Percentiles rank a stretch among this genome's conserved stretches.
These are phyloP conservation scores for Chaetura pelagica DNA, from an alignment of 2,113 vertebrate genomes.

Conservation along the genomic window DNA sequence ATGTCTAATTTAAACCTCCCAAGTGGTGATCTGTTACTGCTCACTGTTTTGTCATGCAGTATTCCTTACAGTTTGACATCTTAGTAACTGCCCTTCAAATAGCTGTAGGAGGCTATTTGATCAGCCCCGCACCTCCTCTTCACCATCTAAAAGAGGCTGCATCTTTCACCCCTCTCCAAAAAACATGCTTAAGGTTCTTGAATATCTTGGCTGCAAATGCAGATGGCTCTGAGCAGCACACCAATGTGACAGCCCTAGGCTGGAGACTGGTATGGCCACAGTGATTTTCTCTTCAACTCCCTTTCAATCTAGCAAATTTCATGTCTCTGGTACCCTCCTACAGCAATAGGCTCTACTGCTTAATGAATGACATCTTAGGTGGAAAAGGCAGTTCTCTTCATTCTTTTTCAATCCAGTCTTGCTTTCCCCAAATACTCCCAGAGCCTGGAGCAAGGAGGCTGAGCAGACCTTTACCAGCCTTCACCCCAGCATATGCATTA, in stretches of 20 bases:
- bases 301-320: neutral
- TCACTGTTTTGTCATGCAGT: neutral
- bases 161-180: neutral
- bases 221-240: neutral
- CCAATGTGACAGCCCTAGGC: neutral
- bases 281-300: neutral
- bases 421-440: neutral
- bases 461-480: neutral
- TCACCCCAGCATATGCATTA: neutral
- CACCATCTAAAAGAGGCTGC: neutral
- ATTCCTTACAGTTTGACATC: neutral
- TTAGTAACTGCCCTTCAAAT: neutral
- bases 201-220: neutral
- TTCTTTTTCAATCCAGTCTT: neutral
- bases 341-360: neutral
- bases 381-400: neutral
- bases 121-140: neutral
- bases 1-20: conserved; percentile 11
- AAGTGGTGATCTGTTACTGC: neutral
- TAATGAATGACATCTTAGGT: neutral
- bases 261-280: neutral
- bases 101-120: neutral
- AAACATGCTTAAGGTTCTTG: accelerated
- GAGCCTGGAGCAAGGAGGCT: neutral
- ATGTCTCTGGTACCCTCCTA: neutral